These are phyloP conservation scores for Oplegnathus fasciatus DNA, from an alignment of 2,113 vertebrate genomes.

Conservation along the genomic window DNA sequence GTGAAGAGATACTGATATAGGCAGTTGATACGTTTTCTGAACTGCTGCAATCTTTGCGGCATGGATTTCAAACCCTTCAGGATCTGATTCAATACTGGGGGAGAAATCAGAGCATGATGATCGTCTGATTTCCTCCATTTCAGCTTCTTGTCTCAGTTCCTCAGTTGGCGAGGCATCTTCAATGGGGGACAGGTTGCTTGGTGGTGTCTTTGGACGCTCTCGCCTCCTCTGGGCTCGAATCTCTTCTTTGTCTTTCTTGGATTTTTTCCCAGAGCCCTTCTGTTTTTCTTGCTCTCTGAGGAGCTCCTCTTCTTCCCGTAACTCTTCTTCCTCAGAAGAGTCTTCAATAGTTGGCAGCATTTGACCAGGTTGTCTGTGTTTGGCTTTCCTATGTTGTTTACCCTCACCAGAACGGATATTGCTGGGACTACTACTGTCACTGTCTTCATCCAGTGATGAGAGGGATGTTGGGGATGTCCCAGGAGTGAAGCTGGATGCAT, in stretches of 20 bases:
- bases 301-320: constrained; percentile 95
- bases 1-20: constrained; percentile 92
- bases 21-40: constrained; percentile 94
- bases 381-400: constrained; percentile 96
- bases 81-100: constrained; percentile 96
- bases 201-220: constrained; percentile 93
- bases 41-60: constrained; percentile 95
- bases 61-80: constrained; percentile 94
- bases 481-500: constrained; percentile 97
- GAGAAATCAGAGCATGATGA: constrained; percentile 99
- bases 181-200: constrained; percentile 97
- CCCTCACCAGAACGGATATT: constrained; percentile 92
- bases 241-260: constrained; percentile 98
- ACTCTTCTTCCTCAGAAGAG: constrained; percentile 97
- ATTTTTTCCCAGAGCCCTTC: constrained; percentile 94
- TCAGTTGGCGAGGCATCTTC: constrained; percentile 98
- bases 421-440: constrained; percentile 97
- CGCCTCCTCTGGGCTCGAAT: constrained; percentile 93
- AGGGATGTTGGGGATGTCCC: constrained; percentile 97
- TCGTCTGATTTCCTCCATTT: constrained; percentile 97
- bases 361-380: constrained; percentile 93
- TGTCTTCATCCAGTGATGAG: constrained; percentile 98
- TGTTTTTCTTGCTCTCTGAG: constrained; percentile 96
- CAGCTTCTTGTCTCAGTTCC: constrained; percentile 95
- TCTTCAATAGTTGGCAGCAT: constrained; percentile 97